Conservation (phyloP, 2,888 invertebrate species). For the Catonia carolina region DNA sequence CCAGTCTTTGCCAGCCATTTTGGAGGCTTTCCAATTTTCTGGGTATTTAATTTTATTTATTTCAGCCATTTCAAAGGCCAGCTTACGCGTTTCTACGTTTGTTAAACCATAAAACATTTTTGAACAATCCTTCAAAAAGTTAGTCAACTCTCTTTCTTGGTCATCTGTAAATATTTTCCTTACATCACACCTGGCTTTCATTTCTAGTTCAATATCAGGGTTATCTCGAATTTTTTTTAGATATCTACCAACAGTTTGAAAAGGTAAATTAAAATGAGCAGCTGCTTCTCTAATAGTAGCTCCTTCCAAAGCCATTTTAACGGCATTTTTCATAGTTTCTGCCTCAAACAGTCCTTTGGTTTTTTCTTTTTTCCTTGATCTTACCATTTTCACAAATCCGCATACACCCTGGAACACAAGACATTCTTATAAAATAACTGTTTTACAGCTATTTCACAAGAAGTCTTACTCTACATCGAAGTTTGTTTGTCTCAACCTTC, state of each 20-base stretch:
- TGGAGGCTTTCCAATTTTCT: conserved; percentile 26
- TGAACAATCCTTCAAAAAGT: conserved; percentile 17
- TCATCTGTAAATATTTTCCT: conserved; percentile 29
- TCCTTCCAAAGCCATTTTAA: conserved; percentile 24
- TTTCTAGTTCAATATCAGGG: conserved; percentile 16
- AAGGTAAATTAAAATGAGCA: conserved; percentile 18
- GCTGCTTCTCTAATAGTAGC: conserved; percentile 22
- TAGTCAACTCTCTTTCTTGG: conserved; percentile 26
- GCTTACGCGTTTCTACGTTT: conserved; percentile 24
- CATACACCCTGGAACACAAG: too few relatives aligned
- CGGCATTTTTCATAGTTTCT: conserved; percentile 26
- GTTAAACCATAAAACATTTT: conserved; percentile 26
- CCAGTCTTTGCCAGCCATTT: conserved; percentile 21
- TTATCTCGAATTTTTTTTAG: conserved; percentile 23
- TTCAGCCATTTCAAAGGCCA: conserved; percentile 31
- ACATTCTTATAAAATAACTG: too few relatives aligned
- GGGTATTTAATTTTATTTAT: conserved; percentile 27
- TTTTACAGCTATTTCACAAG: too few relatives aligned
- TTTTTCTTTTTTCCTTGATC: conserved; percentile 11
- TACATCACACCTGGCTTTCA: conserved; percentile 27
- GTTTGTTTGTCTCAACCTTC: too few relatives aligned
- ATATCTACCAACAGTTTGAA: conserved; percentile 29
- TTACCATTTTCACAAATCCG: too few relatives aligned
- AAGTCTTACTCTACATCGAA: too few relatives aligned
- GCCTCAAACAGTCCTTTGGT: conserved; percentile 20